phyloP scores from a whole-genome alignment of 1,140 invertebrate genomes.

The Heliconius melpomene region DNA sequence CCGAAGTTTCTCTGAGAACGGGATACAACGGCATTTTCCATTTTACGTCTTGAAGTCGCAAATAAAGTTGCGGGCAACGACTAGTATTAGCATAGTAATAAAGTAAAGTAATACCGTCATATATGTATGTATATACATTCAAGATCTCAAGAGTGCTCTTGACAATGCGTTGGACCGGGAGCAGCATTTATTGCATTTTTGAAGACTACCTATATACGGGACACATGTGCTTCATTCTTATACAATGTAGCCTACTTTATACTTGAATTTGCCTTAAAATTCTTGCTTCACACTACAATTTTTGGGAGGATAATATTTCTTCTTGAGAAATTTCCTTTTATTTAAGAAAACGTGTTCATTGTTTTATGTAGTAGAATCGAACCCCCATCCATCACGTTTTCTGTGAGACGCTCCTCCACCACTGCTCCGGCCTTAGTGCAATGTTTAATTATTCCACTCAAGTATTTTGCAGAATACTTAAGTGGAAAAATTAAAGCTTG shows the following conservation, averaged over 20 bases:
- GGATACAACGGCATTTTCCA: not conserved
- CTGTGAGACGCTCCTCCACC: no score
- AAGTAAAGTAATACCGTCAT: not conserved
- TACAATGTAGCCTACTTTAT: conserved; percentile 10
- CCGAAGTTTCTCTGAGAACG: no score
- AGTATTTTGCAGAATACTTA: not conserved
- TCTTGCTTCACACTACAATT: conserved; percentile 4
- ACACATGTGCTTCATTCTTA: conserved; percentile 7
- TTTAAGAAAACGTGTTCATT: no score
- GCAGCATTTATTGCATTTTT: conserved; percentile 14
- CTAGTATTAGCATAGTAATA: not conserved
- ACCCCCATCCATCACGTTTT: no score
- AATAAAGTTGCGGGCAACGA: not conserved
- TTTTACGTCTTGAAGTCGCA: no score
- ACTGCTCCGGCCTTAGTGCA: no score
- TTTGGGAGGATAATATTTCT: not conserved
- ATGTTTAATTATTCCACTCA: no score
- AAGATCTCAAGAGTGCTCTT: not conserved
- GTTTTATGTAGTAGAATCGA: no score
- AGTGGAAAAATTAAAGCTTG: not conserved
- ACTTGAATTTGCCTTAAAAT: not conserved
- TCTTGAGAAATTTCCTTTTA: not conserved
- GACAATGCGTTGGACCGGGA: conserved; percentile 6
- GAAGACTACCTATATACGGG: conserved; percentile 3
- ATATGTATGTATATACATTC: not conserved